Conservation (phyloP, 1,140 invertebrate genomes). For the Ceratina calcarata region DNA sequence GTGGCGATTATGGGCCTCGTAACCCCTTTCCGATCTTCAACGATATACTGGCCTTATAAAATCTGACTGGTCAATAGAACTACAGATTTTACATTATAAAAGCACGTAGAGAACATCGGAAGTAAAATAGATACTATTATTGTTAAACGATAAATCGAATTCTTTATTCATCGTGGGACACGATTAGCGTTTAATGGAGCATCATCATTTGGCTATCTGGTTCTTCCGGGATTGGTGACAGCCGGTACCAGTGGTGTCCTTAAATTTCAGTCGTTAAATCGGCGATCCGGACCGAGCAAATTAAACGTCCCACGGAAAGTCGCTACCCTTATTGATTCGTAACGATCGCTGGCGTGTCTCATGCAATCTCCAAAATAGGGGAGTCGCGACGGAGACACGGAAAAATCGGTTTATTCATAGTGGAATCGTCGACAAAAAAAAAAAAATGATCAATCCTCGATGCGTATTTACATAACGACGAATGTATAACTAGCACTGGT, state of each 20-base stretch:
- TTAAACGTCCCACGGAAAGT: slow-evolving; percentile 64
- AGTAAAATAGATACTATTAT: too few relatives aligned
- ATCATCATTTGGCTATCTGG: slow-evolving; percentile 68
- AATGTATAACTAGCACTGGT: too few relatives aligned
- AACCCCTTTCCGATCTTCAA: too few relatives aligned
- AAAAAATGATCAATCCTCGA: too few relatives aligned
- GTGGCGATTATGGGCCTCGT: too few relatives aligned
- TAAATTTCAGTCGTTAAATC: slow-evolving; percentile 57
- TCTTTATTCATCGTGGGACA: neutral
- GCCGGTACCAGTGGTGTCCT: slow-evolving; percentile 58
- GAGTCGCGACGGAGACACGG: slow-evolving; percentile 50
- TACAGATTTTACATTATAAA: too few relatives aligned
- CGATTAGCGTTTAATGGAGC: slow-evolving; percentile 67
- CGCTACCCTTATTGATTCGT: slow-evolving; percentile 61
- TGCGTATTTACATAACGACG: too few relatives aligned
- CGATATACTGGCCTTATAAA: too few relatives aligned
- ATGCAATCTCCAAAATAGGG: slow-evolving; percentile 63
- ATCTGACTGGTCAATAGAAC: too few relatives aligned
- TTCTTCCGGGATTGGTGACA: slow-evolving; percentile 58
- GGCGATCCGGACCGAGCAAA: slow-evolving; percentile 58
- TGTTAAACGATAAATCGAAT: neutral
- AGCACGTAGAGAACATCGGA: too few relatives aligned
- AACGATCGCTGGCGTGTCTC: slow-evolving; percentile 61
- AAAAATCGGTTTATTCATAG: too few relatives aligned
- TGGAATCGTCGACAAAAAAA: too few relatives aligned